These are phyloP conservation scores for Rotaria sp. DNA, from an alignment of 2,888 invertebrate species.

Conservation along the genomic window DNA sequence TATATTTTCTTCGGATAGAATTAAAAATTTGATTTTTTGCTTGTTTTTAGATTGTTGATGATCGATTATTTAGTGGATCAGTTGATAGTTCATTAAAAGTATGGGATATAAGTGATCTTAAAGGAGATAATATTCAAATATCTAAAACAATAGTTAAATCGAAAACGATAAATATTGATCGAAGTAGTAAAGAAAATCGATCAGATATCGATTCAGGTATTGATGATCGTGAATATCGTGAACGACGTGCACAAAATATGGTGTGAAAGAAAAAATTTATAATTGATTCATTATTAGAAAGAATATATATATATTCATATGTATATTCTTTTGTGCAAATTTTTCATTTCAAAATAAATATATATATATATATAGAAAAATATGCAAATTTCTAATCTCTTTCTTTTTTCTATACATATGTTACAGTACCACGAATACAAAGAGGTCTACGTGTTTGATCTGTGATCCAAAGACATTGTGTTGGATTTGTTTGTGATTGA, in stretches of 20 bases:
- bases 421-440: not conserved
- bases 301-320: not conserved
- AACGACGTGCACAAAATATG: not conserved
- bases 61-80: conserved; percentile 56
- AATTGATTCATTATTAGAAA: not conserved
- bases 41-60: conserved; percentile 51
- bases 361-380: not conserved
- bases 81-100: conserved; percentile 55
- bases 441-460: not conserved
- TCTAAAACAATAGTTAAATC: not conserved
- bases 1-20: too few relatives aligned
- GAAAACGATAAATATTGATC: not conserved
- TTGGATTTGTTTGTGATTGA: not conserved
- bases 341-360: not conserved
- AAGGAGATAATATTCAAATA: not conserved
- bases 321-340: not conserved
- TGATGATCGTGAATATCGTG: conserved; percentile 31
- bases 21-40: not conserved
- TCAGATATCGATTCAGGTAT: conserved; percentile 34
- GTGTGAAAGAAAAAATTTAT: not conserved
- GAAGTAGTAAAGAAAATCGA: not conserved
- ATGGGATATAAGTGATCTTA: conserved; percentile 54
- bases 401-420: not conserved
- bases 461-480: not conserved
- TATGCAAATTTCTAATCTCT: not conserved